Evolutionary conservation across 2,797 vertebrate species (phyloP), one percentile per base, ranked within the genome.

Genomic region (Melanotaenia trifasciata): DNA sequence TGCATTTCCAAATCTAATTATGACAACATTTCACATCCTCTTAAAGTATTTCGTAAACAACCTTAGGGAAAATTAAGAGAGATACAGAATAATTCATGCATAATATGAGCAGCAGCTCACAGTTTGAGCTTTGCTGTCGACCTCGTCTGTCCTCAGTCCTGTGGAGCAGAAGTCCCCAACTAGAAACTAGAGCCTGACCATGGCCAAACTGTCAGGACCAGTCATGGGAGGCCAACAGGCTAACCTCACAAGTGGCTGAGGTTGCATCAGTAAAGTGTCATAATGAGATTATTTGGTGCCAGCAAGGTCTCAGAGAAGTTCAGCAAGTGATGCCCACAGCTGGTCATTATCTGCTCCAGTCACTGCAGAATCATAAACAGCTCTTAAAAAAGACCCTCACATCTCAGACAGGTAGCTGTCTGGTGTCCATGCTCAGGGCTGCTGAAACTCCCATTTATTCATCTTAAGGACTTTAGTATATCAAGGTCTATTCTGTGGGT

Each of bases 211-310:
- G 78, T 69, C 32, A 64, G 70, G 35, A 73, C 56, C 77, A 13
- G 63, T 63, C 64, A 7, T 30, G 30, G 67, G 78, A 84, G 85
- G 82, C 85, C 84, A 70, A 75, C 18, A 43, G 81, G 60, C 74
- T 24, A 86, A 69, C 57, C 80, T 86, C 88, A 70, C 83, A 75
- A 84, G 87, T 73, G 77, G 82, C 84, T 79, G 88, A 84, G 87
- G 84, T 87, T 87, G 90, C 92, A 94, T 90, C 90, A 93, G 91
- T 89, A 90, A 93, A 86, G 84, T 84, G 87, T 72, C 84, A 81
- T 93, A 88, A 93, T 90, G 89, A 92, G 88, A 81, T 84, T 79
- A 83, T 84, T 89, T 75, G 81, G 86, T 75, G 86, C 87, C 90
- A 84, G 78, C 43, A 76, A 84, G 67, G 84, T 91, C 85, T 86